phyloP scores from a whole-genome alignment of 2,888 invertebrate genomes.

The Diogma glabrata region DNA sequence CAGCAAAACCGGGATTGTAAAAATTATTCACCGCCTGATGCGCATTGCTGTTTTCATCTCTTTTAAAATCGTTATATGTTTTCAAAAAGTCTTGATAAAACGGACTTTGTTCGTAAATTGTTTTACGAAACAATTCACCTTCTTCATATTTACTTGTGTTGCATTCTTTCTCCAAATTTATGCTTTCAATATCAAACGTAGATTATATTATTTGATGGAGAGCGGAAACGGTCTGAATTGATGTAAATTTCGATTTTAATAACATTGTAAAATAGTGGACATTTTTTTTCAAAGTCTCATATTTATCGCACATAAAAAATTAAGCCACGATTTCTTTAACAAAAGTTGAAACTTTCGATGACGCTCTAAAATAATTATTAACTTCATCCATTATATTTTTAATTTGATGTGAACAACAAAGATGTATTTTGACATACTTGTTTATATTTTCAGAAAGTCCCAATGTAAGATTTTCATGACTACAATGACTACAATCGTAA shows the following conservation, averaged over 20 bases:
- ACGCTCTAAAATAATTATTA: not conserved
- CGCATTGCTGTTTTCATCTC: too few species aligned
- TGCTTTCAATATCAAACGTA: too few species aligned
- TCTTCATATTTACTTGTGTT: too few species aligned
- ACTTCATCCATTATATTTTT: not conserved
- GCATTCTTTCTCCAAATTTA: too few species aligned
- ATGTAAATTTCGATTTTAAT: too few species aligned
- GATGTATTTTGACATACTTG: not conserved
- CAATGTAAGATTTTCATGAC: not conserved
- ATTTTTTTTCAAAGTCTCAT: too few species aligned
- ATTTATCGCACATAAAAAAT: too few species aligned
- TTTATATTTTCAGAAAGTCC: too few species aligned
- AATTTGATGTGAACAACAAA: not conserved
- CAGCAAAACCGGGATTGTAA: not conserved
- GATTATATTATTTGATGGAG: too few species aligned
- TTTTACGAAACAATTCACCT: not conserved
- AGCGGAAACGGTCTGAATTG: too few species aligned
- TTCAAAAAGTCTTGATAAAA: not conserved
- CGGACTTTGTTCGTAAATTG: not conserved
- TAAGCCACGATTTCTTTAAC: not conserved
- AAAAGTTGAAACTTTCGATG: not conserved
- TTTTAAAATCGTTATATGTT: not conserved
- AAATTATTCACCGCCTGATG: not conserved
- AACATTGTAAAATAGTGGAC: too few species aligned
- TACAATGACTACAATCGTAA: too few species aligned